Conservation (phyloP, 2,888 invertebrate species). For the Agrotis puta region DNA sequence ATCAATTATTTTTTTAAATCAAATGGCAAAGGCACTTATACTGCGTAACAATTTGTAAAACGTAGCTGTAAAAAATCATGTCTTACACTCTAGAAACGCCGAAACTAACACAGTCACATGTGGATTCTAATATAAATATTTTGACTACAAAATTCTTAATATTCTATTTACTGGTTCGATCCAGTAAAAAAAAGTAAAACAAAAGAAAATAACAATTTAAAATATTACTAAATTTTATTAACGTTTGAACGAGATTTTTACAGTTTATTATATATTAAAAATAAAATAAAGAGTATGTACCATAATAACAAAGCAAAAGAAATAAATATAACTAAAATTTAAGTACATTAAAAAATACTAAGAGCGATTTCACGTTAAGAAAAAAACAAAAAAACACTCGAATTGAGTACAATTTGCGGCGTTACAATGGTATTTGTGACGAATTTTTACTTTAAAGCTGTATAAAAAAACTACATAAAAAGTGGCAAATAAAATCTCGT, state of each 20-base stretch:
- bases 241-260: constrained; percentile 63
- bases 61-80: constrained; percentile 30
- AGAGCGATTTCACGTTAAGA: constrained; percentile 29
- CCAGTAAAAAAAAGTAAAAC: constrained; percentile 5
- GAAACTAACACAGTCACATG: constrained; percentile 38
- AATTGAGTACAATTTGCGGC: constrained; percentile 29
- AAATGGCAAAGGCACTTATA: constrained; percentile 67
- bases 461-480: background rate
- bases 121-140: constrained; percentile 32
- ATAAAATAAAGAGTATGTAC: constrained; percentile 37
- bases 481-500: background rate
- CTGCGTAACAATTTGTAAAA: constrained; percentile 46
- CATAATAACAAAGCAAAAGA: constrained; percentile 58
- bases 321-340: constrained; percentile 50
- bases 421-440: constrained; percentile 8
- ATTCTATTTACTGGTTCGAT: constrained; percentile 8
- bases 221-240: constrained; percentile 58
- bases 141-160: constrained; percentile 33
- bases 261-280: constrained; percentile 47
- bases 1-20: constrained; percentile 21
- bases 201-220: constrained; percentile 21
- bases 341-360: constrained; percentile 60
- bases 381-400: constrained; percentile 17
- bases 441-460: background rate
- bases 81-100: constrained; percentile 32